Conservation (phyloP, 1,140 invertebrate genomes). For the Brachionus plicatilis region DNA sequence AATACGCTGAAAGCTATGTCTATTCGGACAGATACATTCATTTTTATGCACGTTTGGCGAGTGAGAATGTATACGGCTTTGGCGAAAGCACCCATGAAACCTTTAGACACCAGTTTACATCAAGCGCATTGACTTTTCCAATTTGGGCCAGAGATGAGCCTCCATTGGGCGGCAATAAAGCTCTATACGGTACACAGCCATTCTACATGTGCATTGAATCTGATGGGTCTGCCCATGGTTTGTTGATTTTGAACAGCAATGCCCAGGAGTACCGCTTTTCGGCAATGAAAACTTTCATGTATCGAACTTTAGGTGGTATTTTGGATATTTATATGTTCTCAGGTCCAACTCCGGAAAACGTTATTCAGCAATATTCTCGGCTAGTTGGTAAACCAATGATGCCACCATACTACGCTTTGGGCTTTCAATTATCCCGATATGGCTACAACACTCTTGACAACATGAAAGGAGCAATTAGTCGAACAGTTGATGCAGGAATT, state of each 20-base stretch:
- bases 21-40: conserved; percentile 41
- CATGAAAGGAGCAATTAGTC: conserved; percentile 40
- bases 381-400: conserved; percentile 56
- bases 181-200: conserved; percentile 33
- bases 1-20: conserved; percentile 36
- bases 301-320: conserved; percentile 51
- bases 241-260: conserved; percentile 35
- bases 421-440: conserved; percentile 58
- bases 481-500: conserved; percentile 3
- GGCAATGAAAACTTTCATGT: conserved; percentile 47
- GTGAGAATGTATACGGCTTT: conserved; percentile 33
- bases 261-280: conserved; percentile 44
- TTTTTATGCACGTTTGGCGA: conserved; percentile 41
- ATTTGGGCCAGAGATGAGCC: conserved; percentile 33
- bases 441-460: conserved; percentile 49
- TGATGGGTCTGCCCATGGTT: conserved; percentile 13
- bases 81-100: conserved; percentile 39
- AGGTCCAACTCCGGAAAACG: conserved; percentile 57
- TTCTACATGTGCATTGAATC: conserved; percentile 21
- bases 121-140: conserved; percentile 4
- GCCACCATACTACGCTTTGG: conserved; percentile 58
- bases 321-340: conserved; percentile 58
- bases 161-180: neutral
- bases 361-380: conserved; percentile 42
- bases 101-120: conserved; percentile 17